A percentile compares a stretch with the other conserved stretches of the same genome.
Evolutionary conservation across 1,140 invertebrate genomes (phyloP).

Genomic region (fruit fly (Drosophila melanogaster)): DNA sequence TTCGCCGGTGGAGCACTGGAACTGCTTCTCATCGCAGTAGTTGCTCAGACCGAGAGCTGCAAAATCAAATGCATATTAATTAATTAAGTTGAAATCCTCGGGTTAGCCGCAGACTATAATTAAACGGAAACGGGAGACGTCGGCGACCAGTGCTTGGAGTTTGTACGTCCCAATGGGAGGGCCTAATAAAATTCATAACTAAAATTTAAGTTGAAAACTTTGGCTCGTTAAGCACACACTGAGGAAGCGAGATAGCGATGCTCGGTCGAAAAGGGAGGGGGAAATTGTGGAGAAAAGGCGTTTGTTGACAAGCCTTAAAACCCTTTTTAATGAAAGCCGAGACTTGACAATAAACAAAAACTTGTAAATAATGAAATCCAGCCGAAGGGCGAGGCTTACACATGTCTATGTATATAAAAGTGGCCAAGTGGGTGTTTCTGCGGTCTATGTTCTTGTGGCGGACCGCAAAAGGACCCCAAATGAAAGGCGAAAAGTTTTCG

Average conservation of each 20-base stretch:
- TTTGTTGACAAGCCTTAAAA: conserved; percentile 70
- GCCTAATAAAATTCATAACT: conserved; percentile 80
- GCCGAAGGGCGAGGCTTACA: conserved; percentile 27
- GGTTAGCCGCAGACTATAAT: conserved; percentile 60
- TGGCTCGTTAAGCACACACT: conserved; percentile 67
- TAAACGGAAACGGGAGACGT: conserved; percentile 39
- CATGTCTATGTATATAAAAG: conserved; percentile 12
- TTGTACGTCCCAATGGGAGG: conserved; percentile 7
- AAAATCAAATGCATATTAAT: conserved; percentile 79
- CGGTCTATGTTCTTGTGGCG: conserved; percentile 29
- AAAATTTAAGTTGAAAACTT: conserved; percentile 81
- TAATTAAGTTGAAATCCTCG: conserved; percentile 65
- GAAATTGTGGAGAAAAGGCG: not conserved
- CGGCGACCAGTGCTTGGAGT: not conserved
- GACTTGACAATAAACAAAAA: conserved; percentile 79
- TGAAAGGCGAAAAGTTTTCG: conserved; percentile 50
- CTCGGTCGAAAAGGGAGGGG: not conserved
- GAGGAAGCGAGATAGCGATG: conserved; percentile 14
- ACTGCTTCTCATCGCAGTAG: conserved; percentile 89
- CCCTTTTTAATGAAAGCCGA: conserved; percentile 73
- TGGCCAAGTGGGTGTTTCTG: conserved; percentile 10
- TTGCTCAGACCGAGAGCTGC: conserved; percentile 63
- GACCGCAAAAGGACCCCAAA: conserved; percentile 58
- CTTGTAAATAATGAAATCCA: conserved; percentile 77
- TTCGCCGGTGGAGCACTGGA: conserved; percentile 90